Conservation (phyloP, 2,113 vertebrate genomes). For the Syngnathus scovelli region DNA sequence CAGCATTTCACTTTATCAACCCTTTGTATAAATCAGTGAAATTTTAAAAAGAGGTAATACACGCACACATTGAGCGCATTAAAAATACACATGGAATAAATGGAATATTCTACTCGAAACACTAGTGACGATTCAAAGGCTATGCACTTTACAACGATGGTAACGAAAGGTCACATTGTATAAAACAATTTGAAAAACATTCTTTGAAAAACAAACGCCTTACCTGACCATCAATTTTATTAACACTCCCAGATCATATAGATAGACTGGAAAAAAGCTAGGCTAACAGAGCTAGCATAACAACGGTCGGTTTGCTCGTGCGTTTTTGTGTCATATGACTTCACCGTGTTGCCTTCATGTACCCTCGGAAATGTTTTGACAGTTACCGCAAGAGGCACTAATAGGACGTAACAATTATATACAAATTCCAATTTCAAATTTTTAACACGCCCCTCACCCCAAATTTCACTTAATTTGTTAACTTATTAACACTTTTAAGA, state of each 20-base stretch:
- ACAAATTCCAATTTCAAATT: neutral
- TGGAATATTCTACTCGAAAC: neutral
- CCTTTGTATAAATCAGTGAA: neutral
- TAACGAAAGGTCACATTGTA: neutral
- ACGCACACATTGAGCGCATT: neutral
- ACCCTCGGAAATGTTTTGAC: neutral
- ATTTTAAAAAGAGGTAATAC: neutral
- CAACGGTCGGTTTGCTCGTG: slow-evolving; percentile 46
- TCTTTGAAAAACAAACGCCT: neutral
- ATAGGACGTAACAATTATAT: neutral
- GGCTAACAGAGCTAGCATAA: slow-evolving; percentile 17
- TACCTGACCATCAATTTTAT: slow-evolving; percentile 62
- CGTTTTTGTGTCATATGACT: slow-evolving; percentile 38
- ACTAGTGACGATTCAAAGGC: neutral
- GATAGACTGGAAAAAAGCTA: neutral
- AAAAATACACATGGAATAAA: neutral
- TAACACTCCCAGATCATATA: neutral
- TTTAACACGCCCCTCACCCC: no score
- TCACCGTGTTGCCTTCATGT: slow-evolving; percentile 1
- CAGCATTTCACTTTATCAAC: neutral
- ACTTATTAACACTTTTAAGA: neutral
- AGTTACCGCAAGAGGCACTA: neutral
- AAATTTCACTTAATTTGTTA: neutral
- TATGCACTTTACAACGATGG: neutral
- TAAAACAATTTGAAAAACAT: neutral